phyloP scores from a whole-genome alignment of 2,888 invertebrate genomes.

The Stomorhina lunata region DNA sequence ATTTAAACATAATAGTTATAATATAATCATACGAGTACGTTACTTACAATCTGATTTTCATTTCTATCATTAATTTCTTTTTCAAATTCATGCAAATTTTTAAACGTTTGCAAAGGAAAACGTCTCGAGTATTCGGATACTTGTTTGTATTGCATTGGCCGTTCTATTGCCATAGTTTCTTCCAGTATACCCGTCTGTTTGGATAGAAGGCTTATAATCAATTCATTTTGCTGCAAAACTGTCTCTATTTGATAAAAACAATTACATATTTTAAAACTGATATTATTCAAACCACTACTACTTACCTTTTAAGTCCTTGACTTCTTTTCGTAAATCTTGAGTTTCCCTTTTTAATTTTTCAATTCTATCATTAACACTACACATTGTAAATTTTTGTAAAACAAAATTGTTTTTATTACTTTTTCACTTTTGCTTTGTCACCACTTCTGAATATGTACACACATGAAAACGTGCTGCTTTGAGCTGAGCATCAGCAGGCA shows the following conservation, averaged over 20 bases:
- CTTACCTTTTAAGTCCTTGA: slow-evolving; percentile 51
- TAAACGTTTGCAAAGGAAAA: slow-evolving; percentile 36
- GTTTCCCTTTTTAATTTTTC: slow-evolving; percentile 55
- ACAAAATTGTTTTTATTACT: no score
- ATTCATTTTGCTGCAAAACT: slow-evolving; percentile 49
- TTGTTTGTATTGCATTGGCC: slow-evolving; percentile 6
- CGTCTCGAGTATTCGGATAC: slow-evolving; percentile 34
- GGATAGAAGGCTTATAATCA: slow-evolving; percentile 48
- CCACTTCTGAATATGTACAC: slow-evolving; percentile 1
- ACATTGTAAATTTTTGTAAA: slow-evolving; percentile 32
- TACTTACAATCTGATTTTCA: slow-evolving; percentile 48
- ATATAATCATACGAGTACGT: background rate
- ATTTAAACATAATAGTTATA: background rate
- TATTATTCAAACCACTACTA: background rate
- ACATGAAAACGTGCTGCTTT: slow-evolving; percentile 19
- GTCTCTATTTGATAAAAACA: slow-evolving; percentile 11
- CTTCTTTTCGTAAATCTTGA: slow-evolving; percentile 42
- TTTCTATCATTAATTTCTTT: slow-evolving; percentile 33
- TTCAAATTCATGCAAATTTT: slow-evolving; percentile 48
- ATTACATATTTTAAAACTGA: background rate
- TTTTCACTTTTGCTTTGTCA: background rate
- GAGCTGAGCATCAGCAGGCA: slow-evolving; percentile 20
- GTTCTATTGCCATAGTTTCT: slow-evolving; percentile 26
- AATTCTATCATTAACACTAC: slow-evolving; percentile 49
- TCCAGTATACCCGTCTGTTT: slow-evolving; percentile 46